Conservation (phyloP, 2,888 invertebrate genomes). For the Odontocerum albicorne region DNA sequence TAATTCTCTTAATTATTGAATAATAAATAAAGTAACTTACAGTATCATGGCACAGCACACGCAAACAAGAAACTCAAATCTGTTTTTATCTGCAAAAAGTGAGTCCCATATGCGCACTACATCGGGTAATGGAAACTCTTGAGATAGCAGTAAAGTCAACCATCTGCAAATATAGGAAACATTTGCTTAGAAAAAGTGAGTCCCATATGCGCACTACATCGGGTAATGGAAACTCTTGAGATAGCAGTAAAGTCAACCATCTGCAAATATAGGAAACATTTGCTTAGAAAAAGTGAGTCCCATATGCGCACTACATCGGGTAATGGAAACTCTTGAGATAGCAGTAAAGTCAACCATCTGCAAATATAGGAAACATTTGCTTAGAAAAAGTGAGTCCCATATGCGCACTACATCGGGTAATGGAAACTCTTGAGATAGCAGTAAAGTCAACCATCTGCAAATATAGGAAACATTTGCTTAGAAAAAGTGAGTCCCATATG, state of each 20-base stretch:
- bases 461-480: too few species aligned
- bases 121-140: conserved; percentile 97
- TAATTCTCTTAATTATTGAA: neutral
- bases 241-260: conserved; percentile 93
- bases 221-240: conserved; percentile 96
- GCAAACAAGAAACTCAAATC: conserved; percentile 89
- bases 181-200: conserved; percentile 24
- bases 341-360: conserved; percentile 92
- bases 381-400: too few species aligned
- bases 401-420: too few species aligned
- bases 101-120: conserved; percentile 98
- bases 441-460: too few species aligned
- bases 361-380: conserved; percentile 42
- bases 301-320: conserved; percentile 97
- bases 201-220: conserved; percentile 99
- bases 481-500: too few species aligned
- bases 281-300: conserved; percentile 96
- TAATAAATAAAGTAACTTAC: conserved; percentile 63
- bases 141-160: conserved; percentile 92
- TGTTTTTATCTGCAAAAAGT: conserved; percentile 83
- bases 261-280: too few species aligned
- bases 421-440: too few species aligned
- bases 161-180: conserved; percentile 65
- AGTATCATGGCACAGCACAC: conserved; percentile 98
- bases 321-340: conserved; percentile 96